A percentile compares a stretch with the other conserved stretches of the same genome.
Evolutionary conservation across 2,797 vertebrate genomes (phyloP).

Genomic region (Micropoecilia bifurca): DNA sequence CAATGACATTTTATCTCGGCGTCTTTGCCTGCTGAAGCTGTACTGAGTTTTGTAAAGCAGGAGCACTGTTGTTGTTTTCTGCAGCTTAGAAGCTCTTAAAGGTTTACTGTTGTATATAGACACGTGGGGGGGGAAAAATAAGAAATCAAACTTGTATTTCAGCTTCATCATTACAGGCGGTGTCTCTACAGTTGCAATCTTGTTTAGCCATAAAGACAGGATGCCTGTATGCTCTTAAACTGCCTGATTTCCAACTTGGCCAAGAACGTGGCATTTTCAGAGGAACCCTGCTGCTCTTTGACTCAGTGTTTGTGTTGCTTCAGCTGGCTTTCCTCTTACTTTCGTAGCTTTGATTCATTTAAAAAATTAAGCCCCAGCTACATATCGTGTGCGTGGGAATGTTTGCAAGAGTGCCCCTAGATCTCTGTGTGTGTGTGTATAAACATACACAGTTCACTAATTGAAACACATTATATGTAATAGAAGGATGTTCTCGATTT

Average conservation of each 20-base stretch:
- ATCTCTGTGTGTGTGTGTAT: background rate
- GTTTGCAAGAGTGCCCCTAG: conserved; percentile 9
- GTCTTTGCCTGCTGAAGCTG: conserved; percentile 10
- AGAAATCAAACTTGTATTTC: conserved; percentile 11
- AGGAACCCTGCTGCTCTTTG: conserved; percentile 40
- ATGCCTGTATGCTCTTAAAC: conserved; percentile 24
- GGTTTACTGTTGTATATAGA: conserved; percentile 9
- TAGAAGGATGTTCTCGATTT: no score
- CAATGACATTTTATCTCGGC: conserved; percentile 34
- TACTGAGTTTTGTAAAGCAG: conserved; percentile 5
- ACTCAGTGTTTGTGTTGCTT: conserved; percentile 47
- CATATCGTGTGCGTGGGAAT: conserved; percentile 11
- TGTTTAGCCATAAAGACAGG: conserved; percentile 21
- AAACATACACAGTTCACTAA: no score
- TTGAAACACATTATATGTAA: no score
- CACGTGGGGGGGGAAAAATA: background rate
- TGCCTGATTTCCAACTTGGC: conserved; percentile 15
- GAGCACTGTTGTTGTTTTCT: conserved; percentile 2
- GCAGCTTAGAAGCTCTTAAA: conserved; percentile 2
- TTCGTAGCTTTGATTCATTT: conserved; percentile 50
- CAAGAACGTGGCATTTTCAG: conserved; percentile 37
- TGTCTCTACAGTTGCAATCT: conserved; percentile 25
- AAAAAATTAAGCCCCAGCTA: conserved; percentile 42
- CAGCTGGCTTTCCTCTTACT: conserved; percentile 33
- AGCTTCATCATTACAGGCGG: conserved; percentile 17